Evolutionary conservation across 1,140 invertebrate genomes (phyloP), one percentile per base, ranked within the genome.

Genomic region (Trissolcus basalis): DNA sequence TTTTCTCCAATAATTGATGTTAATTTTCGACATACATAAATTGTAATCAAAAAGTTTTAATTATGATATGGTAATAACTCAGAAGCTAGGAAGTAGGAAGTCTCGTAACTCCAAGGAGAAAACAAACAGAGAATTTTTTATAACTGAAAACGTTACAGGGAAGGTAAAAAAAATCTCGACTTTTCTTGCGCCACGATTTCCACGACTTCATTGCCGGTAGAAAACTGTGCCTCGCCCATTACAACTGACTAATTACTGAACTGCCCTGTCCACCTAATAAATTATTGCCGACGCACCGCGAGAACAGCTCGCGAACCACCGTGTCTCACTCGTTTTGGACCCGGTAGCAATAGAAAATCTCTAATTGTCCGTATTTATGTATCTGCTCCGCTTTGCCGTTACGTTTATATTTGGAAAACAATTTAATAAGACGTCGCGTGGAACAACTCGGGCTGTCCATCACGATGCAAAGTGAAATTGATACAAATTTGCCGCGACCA

Each of bases 211-310:
- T 79, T 64, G 71, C 61, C n/a, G 35, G 49, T 50, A 67, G 64
- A 69, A 56, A 77, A 72, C 72, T 44, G 58, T 72, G 65, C 56
- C 69, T 73, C 73, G 44, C 63, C 75, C 77, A 79, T 82, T 82
- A 81, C 74, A 71, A 80, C 76, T 77, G 79, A 77, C 80, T 82
- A 82, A 82, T 83, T 82, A 82, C 82, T 81, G 77, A 83, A 81
- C 78, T 82, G 77, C 72, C 64, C 75, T 77, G 76, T 80, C 77
- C 70, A 78, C 56, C 75, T 78, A 79, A 83, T 82, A 83, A 83
- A 82, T 82, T 80, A 81, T 64, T 49, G 47, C 53, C 64, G 64
- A 75, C 72, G 71, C 73, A 67, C 59, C 50, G 44, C 43, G 49
- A 58, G 41, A 67, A 75, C 60, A 64, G 65, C 65, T 74, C 35